Conservation (phyloP, 2,888 invertebrate genomes). For the Eupithecia tripunctaria region DNA sequence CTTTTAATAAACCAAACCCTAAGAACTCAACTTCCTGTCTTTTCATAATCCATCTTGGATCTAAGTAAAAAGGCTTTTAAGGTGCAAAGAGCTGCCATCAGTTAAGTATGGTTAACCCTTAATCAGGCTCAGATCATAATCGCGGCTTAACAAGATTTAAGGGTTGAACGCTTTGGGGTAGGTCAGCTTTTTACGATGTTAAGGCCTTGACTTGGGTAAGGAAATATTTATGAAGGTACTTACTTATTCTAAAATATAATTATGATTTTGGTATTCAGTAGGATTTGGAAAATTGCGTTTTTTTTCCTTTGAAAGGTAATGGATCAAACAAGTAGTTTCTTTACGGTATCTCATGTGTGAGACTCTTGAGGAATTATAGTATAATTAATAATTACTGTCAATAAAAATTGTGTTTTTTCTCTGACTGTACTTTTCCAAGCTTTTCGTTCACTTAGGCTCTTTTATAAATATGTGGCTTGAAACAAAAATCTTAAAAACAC, state of each 20-base stretch:
- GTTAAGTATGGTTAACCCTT: slow-evolving; percentile 13
- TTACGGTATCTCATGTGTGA: too few species aligned
- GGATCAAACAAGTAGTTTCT: too few species aligned
- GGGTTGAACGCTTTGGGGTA: slow-evolving; percentile 6
- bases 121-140: slow-evolving; percentile 17
- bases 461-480: too few species aligned
- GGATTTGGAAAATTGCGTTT: neutral
- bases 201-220: neutral
- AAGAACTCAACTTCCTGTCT: neutral
- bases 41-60: neutral
- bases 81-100: slow-evolving; percentile 1
- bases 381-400: too few species aligned
- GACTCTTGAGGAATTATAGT: too few species aligned
- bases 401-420: too few species aligned
- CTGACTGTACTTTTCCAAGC: too few species aligned
- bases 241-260: neutral
- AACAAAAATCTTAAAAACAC: too few species aligned
- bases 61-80: neutral
- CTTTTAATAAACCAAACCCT: neutral
- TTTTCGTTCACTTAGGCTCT: too few species aligned
- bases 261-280: neutral
- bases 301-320: too few species aligned
- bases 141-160: slow-evolving; percentile 13
- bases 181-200: slow-evolving; percentile 7
- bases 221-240: neutral